Base-by-base conservation (phyloP, 2,797 vertebrate genomes). In the Acrocephalus scirpaceus region DNA sequence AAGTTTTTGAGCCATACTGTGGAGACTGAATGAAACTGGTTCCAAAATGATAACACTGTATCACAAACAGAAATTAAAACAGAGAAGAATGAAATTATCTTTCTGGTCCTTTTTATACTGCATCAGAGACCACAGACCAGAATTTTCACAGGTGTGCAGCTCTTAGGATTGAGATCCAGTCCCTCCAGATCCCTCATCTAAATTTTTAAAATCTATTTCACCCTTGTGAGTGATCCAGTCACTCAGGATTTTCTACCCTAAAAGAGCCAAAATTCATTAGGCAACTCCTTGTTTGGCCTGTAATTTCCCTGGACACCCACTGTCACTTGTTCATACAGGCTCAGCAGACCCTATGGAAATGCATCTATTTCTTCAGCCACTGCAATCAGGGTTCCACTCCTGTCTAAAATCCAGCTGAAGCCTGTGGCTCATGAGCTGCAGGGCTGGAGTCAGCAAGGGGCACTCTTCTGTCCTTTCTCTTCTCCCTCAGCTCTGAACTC, bases 61-160 rank as follows among this genome's bases (percentile, higher is more conserved):
- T 45, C 64, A 71, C 17, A 87, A 87, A 76, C 2, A 92, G 32
- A 77, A 94, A 93, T 87, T 86, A 92, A 91, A 93, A 50, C 17
- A 82, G 60, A 76, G 45, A 93, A 89, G 26, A 91, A 57, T 44
- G 14, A 89, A 91, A 82, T 91, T 20, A 51, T 74, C 11, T 78
- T 93, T 90, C 50, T 77, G 12, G 29, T 83, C 21, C 30, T 86
- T 85, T 79, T 80, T 47, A 38, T 30, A 23, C 26, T 62, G 17
- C 57, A 64, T 44, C 45, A 73, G 34, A 90, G 42, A 84, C 25
- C 54, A 79, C 45, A 70, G 56, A 64, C 48, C 10, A 6, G 11
- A 21, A 67, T 85, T 86, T 93, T 64, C 56, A 73, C 23, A 66
- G 62, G 16, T 53, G 19, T 45, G 20, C 10, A 44, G 17, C 13